Evolutionary conservation across 1,140 invertebrate genomes (phyloP).

Genomic region (Venturia canescens): DNA sequence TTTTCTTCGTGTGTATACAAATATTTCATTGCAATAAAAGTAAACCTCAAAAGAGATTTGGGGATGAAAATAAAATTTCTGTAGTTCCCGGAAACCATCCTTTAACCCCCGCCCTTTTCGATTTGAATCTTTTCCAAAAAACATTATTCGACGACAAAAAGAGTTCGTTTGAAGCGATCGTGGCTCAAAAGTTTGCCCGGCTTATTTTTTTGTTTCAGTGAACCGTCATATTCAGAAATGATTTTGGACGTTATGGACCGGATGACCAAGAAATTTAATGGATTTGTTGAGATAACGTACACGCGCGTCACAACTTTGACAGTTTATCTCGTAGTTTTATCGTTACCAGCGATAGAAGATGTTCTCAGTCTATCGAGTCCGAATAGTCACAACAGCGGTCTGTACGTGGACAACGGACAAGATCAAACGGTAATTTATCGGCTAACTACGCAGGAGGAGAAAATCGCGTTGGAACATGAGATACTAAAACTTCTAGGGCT

Average conservation of each 20-base stretch:
- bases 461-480: conserved; percentile 88
- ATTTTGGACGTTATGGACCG: background rate
- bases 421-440: conserved; percentile 88
- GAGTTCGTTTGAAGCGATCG: too few species aligned
- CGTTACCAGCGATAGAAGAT: background rate
- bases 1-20: too few species aligned
- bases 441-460: conserved; percentile 80
- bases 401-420: conserved; percentile 89
- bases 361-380: background rate
- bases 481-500: conserved; percentile 90
- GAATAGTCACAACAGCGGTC: conserved; percentile 68
- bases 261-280: background rate
- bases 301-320: background rate
- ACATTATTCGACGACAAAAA: too few species aligned
- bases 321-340: background rate
- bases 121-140: too few species aligned
- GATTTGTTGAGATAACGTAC: background rate
- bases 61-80: too few species aligned
- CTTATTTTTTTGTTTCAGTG: background rate
- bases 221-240: background rate
- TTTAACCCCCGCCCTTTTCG: too few species aligned
- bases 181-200: background rate
- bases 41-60: too few species aligned
- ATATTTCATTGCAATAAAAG: too few species aligned
- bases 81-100: too few species aligned